Evolutionary conservation across 2,797 vertebrate genomes (phyloP).

Genomic region (Syngnathus rostellatus): DNA sequence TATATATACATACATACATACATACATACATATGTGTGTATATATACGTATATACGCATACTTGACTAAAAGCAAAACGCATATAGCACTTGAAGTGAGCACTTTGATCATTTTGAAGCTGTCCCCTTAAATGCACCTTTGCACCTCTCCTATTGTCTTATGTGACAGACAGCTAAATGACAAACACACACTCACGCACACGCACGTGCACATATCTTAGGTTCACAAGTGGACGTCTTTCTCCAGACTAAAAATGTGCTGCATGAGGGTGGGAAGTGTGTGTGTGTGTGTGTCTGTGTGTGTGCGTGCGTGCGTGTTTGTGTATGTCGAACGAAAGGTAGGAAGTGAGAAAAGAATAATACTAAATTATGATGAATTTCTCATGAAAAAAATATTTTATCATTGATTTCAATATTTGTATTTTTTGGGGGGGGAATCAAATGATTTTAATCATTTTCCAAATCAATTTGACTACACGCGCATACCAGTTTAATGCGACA

Average conservation of each 20-base stretch:
- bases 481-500: neutral
- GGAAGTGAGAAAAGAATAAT: neutral
- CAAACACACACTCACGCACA: neutral
- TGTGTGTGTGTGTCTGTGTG: too few relatives aligned
- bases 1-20: neutral
- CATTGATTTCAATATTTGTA: neutral
- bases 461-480: neutral
- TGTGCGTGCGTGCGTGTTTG: too few relatives aligned
- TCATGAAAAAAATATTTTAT: neutral
- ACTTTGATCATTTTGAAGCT: neutral
- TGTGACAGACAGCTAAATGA: neutral
- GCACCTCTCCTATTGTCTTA: too few relatives aligned
- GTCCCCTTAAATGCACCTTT: neutral
- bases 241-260: constrained; percentile 55
- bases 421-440: neutral
- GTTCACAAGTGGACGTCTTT: constrained; percentile 49
- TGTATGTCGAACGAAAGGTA: neutral
- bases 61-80: neutral
- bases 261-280: constrained; percentile 1
- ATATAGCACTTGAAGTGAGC: neutral
- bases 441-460: neutral
- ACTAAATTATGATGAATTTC: neutral
- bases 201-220: constrained; percentile 18
- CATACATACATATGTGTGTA: neutral
- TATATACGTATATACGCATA: neutral